A percentile compares a stretch with the other conserved stretches of the same genome.
Conservation (phyloP, 2,888 invertebrate species). For the Hirtodrosophila histrioides region DNA sequence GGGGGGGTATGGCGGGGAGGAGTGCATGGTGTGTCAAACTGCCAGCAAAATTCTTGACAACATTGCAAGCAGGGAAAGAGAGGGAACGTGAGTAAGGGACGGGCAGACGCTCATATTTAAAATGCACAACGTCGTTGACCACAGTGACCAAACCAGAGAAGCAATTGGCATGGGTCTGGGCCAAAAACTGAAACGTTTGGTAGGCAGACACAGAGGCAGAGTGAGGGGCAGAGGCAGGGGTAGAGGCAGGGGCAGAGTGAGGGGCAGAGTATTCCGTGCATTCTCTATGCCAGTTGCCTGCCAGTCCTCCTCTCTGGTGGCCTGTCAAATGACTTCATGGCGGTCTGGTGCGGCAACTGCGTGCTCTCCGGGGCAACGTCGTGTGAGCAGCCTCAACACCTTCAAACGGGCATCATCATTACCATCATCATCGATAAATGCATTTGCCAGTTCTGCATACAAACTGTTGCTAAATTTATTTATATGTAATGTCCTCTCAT, state of each 20-base stretch:
- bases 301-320: background rate
- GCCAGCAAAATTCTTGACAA: constrained; percentile 71
- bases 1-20: constrained; percentile 2
- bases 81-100: constrained; percentile 9
- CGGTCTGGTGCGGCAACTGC: constrained; percentile 66
- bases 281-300: constrained; percentile 12
- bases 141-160: constrained; percentile 39
- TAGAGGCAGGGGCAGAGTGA: background rate
- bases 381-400: constrained; percentile 71
- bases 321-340: constrained; percentile 68
- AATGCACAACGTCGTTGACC: constrained; percentile 66
- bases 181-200: constrained; percentile 14
- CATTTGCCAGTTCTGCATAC: constrained; percentile 76
- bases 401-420: constrained; percentile 73
- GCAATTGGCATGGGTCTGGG: constrained; percentile 37
- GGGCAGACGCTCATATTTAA: constrained; percentile 69
- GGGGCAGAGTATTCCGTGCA: constrained; percentile 20
- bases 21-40: constrained; percentile 62
- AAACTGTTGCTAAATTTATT: constrained; percentile 80
- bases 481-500: constrained; percentile 80
- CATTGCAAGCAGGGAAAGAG: constrained; percentile 51
- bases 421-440: constrained; percentile 77
- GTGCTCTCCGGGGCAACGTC: constrained; percentile 46
- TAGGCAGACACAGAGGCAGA: too few relatives aligned
- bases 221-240: constrained; percentile 1